phyloP scores from a whole-genome alignment of 1,140 invertebrate genomes.

The Bombus difficillimus region DNA sequence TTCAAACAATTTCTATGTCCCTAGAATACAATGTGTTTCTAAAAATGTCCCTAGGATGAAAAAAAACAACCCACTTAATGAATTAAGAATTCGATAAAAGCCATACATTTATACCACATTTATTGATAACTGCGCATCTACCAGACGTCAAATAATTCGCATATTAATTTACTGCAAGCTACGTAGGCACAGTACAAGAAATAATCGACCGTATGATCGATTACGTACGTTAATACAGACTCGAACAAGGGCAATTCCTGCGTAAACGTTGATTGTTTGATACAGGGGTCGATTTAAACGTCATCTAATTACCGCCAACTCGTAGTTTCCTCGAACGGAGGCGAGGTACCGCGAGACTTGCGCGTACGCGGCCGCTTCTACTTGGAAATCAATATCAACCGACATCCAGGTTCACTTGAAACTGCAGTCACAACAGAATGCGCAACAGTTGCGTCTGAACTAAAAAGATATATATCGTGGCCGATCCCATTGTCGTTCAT shows the following conservation, averaged over 20 bases:
- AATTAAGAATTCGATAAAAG: neutral
- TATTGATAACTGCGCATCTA: neutral
- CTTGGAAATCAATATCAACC: constrained; percentile 75
- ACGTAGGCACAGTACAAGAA: no score
- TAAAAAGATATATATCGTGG: constrained; percentile 32
- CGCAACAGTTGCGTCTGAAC: constrained; percentile 74
- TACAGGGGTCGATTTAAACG: constrained; percentile 24
- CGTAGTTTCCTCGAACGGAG: constrained; percentile 34
- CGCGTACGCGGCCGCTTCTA: constrained; percentile 63
- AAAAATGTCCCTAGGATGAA: neutral
- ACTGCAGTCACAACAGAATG: constrained; percentile 60
- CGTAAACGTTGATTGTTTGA: constrained; percentile 22
- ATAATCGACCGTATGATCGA: neutral
- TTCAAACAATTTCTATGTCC: no score
- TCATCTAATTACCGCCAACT: constrained; percentile 54
- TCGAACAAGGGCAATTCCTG: neutral
- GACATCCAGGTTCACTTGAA: constrained; percentile 64
- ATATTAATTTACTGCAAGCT: neutral
- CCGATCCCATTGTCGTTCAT: constrained; percentile 4
- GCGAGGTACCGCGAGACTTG: constrained; percentile 62
- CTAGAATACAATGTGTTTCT: no score
- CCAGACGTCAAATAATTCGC: neutral
- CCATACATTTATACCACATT: neutral
- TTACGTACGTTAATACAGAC: neutral
- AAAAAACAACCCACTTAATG: neutral